phyloP scores from a whole-genome alignment of 2,888 invertebrate species.

The Lasioglossum vierecki region DNA sequence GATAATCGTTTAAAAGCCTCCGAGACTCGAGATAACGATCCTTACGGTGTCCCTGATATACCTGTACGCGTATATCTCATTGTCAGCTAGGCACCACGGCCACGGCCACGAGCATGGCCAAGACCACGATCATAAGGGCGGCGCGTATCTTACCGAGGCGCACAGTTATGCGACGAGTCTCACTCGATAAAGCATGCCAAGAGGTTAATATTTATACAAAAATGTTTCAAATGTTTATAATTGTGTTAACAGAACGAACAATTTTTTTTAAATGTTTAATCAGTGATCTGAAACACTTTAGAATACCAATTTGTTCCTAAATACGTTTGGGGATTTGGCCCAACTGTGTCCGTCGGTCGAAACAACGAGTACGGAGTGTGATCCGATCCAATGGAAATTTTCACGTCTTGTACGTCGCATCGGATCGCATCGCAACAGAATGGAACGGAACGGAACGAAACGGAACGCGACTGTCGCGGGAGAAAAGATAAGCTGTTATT shows the following conservation, averaged over 20 bases:
- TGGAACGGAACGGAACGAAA: constrained; percentile 32
- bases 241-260: no score
- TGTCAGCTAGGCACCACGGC: neutral
- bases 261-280: no score
- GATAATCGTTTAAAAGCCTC: constrained; percentile 47
- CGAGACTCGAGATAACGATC: constrained; percentile 14
- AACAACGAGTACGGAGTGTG: neutral
- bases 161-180: neutral
- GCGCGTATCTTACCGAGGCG: neutral
- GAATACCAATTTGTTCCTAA: no score
- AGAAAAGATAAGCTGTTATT: constrained; percentile 64
- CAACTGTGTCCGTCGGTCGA: no score
- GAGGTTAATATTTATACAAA: no score
- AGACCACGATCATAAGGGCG: neutral
- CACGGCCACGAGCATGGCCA: neutral
- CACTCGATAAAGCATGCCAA: no score
- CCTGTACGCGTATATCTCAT: constrained; percentile 2
- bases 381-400: constrained; percentile 62
- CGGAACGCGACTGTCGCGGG: constrained; percentile 47
- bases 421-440: neutral
- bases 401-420: constrained; percentile 25
- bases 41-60: constrained; percentile 3
- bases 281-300: no score
- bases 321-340: no score
- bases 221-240: no score